These are phyloP conservation scores for Lithophane ornitopus DNA, from an alignment of 2,888 invertebrate genomes.

Conservation along the genomic window DNA sequence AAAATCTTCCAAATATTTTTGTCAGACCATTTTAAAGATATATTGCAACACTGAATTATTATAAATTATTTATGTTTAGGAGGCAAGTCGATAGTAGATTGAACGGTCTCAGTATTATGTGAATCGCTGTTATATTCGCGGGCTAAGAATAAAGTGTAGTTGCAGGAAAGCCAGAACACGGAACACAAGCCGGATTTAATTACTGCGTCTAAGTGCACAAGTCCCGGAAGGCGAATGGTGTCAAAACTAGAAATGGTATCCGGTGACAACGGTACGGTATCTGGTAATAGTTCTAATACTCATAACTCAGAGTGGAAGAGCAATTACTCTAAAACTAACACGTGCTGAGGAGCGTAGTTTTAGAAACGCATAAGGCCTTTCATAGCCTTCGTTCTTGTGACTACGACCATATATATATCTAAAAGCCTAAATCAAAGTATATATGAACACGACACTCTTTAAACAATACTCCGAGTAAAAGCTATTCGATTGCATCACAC, in stretches of 20 bases:
- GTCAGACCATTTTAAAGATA: constrained; percentile 17
- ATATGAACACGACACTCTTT: background rate
- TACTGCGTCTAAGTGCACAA: constrained; percentile 54
- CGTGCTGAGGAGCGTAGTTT: background rate
- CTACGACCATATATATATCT: background rate
- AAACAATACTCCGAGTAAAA: background rate
- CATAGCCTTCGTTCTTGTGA: background rate
- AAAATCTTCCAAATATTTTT: constrained; percentile 16
- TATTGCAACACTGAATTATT: constrained; percentile 29
- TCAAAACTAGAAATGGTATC: constrained; percentile 58
- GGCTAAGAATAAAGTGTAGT: constrained; percentile 53
- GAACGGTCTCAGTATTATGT: constrained; percentile 30
- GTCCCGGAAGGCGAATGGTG: constrained; percentile 60
- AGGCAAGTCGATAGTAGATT: constrained; percentile 37
- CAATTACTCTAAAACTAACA: constrained; percentile 4
- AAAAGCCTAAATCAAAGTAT: constrained; percentile 2
- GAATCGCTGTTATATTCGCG: constrained; percentile 46
- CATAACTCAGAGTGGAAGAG: constrained; percentile 28
- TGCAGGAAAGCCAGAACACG: constrained; percentile 53
- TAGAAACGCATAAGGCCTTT: background rate
- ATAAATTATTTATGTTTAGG: constrained; percentile 42
- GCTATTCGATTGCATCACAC: constrained; percentile 11
- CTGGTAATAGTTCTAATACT: constrained; percentile 42
- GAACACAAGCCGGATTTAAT: constrained; percentile 61
- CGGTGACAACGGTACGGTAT: constrained; percentile 46